Conservation (phyloP, 2,888 invertebrate species). For the Drosophila nigricruria region DNA sequence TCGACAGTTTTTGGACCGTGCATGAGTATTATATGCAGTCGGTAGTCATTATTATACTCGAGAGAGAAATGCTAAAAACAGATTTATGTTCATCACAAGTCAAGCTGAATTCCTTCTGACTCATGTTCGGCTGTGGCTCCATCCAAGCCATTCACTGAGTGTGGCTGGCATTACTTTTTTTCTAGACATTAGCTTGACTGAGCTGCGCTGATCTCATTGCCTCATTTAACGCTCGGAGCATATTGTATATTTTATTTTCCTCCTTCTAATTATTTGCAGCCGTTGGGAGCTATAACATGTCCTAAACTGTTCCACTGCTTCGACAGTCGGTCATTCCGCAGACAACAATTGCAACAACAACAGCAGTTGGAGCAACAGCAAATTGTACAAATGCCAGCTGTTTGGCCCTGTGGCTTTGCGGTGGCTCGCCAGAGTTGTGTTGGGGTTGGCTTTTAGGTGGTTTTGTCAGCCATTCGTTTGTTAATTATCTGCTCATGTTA, state of each 20-base stretch:
- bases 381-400: conserved; percentile 16
- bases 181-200: background rate
- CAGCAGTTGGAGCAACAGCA: conserved; percentile 3
- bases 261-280: conserved; percentile 4
- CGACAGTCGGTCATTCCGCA: conserved; percentile 16
- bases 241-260: conserved; percentile 1
- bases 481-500: conserved; percentile 53
- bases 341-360: conserved; percentile 11
- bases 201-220: conserved; percentile 2
- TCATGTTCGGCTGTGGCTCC: background rate
- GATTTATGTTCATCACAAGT: background rate
- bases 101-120: background rate
- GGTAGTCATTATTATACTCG: background rate
- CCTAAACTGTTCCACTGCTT: conserved; percentile 13
- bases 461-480: conserved; percentile 23
- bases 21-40: background rate
- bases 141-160: background rate
- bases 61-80: background rate
- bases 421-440: conserved; percentile 13
- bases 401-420: conserved; percentile 9
- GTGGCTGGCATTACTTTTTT: background rate
- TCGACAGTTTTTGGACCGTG: background rate
- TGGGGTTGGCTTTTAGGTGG: conserved; percentile 19
- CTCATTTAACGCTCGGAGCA: background rate
- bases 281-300: background rate